Evolutionary conservation across 2,888 invertebrate species (phyloP).

Genomic region (Belgica antarctica): DNA sequence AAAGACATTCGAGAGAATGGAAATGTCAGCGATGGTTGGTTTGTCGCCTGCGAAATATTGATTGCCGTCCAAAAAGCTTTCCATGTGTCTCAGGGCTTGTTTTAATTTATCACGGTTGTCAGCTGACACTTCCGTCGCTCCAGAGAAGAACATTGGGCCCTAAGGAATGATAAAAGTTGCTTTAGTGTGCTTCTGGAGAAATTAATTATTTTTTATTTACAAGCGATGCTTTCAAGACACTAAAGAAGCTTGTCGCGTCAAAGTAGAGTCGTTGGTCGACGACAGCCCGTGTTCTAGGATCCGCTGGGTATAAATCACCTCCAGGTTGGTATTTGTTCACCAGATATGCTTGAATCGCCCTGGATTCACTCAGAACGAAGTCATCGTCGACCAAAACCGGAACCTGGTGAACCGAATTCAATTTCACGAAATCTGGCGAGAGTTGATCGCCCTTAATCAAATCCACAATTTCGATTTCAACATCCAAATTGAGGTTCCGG

Average conservation of each 20-base stretch:
- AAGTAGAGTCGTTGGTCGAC: constrained; percentile 34
- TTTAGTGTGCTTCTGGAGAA: no score
- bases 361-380: constrained; percentile 24
- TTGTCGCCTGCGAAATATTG: constrained; percentile 54
- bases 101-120: constrained; percentile 44
- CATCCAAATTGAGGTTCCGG: constrained; percentile 59
- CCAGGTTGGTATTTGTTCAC: neutral
- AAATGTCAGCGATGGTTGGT: constrained; percentile 55
- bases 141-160: neutral
- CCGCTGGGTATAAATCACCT: constrained; percentile 16
- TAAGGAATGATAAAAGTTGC: neutral
- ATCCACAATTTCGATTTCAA: constrained; percentile 50
- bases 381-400: constrained; percentile 28
- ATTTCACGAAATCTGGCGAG: constrained; percentile 1
- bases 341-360: constrained; percentile 27
- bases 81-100: constrained; percentile 51
- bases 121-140: neutral
- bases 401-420: constrained; percentile 38
- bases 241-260: constrained; percentile 41
- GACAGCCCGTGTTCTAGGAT: constrained; percentile 26
- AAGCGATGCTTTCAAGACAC: no score
- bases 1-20: constrained; percentile 48
- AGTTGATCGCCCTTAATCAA: constrained; percentile 36
- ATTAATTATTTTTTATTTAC: no score
- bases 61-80: constrained; percentile 50